Evolutionary conservation across 1,140 invertebrate genomes (phyloP).

Genomic region (Ceratina japonica): DNA sequence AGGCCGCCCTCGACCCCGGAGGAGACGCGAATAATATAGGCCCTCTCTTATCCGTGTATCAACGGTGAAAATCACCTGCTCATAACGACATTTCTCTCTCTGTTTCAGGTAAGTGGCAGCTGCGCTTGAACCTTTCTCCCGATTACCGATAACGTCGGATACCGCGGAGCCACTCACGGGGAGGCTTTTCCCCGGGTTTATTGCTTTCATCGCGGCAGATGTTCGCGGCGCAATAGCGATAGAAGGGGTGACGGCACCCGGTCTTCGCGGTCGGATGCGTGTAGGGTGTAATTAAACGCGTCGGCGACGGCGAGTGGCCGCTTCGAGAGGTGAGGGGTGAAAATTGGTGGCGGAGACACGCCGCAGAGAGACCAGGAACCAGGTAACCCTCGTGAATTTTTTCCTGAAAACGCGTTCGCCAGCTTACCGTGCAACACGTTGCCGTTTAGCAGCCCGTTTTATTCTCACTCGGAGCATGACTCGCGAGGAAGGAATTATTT

Average conservation of each 20-base stretch:
- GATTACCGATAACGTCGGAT: slow-evolving; percentile 52
- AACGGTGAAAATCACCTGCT: slow-evolving; percentile 41
- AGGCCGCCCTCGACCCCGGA: background rate
- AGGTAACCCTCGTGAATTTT: slow-evolving; percentile 36
- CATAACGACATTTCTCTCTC: slow-evolving; percentile 57
- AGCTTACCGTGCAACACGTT: slow-evolving; percentile 60
- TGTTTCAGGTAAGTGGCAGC: slow-evolving; percentile 72
- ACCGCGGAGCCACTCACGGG: background rate
- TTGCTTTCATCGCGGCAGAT: slow-evolving; percentile 55
- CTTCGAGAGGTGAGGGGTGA: slow-evolving; percentile 12
- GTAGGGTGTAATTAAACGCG: slow-evolving; percentile 56
- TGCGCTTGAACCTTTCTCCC: slow-evolving; percentile 37
- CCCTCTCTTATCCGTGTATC: slow-evolving; percentile 31
- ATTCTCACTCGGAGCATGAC: background rate
- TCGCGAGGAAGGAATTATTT: slow-evolving; percentile 40
- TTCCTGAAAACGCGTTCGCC: slow-evolving; percentile 56
- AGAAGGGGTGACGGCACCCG: slow-evolving; percentile 14
- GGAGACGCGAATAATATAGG: slow-evolving; percentile 27
- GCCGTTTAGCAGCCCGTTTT: slow-evolving; percentile 35
- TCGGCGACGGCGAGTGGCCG: slow-evolving; percentile 34
- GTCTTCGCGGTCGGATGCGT: background rate
- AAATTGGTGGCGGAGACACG: background rate
- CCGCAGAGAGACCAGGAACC: background rate
- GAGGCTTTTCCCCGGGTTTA: slow-evolving; percentile 37
- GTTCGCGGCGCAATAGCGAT: slow-evolving; percentile 49